phyloP scores from a whole-genome alignment of 92 coral and sea anemone species.

The Palythoa caribaeorum region DNA sequence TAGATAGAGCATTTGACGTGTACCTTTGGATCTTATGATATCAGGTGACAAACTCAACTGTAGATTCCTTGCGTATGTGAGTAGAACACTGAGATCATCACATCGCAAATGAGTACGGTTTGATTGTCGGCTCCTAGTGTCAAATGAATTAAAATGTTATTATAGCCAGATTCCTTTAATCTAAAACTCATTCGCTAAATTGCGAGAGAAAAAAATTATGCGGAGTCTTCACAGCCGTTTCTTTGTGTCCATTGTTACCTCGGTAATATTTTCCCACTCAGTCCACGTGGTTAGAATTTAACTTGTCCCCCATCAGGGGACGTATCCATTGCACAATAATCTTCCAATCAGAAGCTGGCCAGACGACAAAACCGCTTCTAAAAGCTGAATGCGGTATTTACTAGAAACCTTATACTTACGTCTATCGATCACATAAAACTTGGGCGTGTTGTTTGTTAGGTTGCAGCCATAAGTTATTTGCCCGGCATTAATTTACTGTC shows the following conservation, averaged over 20 bases:
- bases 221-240: not conserved
- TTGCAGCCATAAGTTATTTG: constrained; percentile 61
- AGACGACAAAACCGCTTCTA: constrained; percentile 82
- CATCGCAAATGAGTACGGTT: not conserved
- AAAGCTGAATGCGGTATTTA: constrained; percentile 77
- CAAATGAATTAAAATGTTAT: not conserved
- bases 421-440: constrained; percentile 63
- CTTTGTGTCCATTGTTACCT: constrained; percentile 31
- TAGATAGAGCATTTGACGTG: constrained; percentile 23
- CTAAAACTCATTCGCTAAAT: not conserved
- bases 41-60: constrained; percentile 12
- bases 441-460: constrained; percentile 41
- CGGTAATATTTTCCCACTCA: not conserved
- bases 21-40: constrained; percentile 20
- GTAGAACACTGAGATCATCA: not conserved
- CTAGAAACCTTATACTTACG: constrained; percentile 75
- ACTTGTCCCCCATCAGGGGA: constrained; percentile 40
- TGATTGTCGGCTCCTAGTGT: not conserved
- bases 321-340: constrained; percentile 46
- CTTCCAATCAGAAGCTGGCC: constrained; percentile 60
- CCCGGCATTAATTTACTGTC: constrained; percentile 85
- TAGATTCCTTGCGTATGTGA: not conserved
- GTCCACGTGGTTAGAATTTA: constrained; percentile 49
- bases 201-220: not conserved
- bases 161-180: not conserved